These are phyloP conservation scores for Nebria ingens DNA, from an alignment of 1,140 invertebrate genomes.

Conservation along the genomic window DNA sequence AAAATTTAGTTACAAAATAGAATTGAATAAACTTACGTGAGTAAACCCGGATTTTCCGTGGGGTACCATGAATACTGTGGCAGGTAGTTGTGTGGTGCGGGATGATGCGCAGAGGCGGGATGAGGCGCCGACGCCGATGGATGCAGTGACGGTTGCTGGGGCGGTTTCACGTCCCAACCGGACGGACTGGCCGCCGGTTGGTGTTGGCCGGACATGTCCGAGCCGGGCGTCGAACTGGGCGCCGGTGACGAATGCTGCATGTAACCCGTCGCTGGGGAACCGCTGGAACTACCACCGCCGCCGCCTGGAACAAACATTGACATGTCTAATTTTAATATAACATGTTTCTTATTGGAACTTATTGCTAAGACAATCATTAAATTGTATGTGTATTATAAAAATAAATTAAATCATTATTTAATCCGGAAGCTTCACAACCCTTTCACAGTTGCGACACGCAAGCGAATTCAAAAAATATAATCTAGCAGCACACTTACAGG, in stretches of 20 bases:
- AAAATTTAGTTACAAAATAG: too few relatives aligned
- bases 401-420: too few relatives aligned
- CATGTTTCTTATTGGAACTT: too few relatives aligned
- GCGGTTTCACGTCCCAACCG: not conserved
- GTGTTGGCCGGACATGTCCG: slow-evolving; percentile 30
- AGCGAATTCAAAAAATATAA: too few relatives aligned
- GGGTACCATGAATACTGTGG: slow-evolving; percentile 63
- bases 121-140: slow-evolving; percentile 42
- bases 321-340: too few relatives aligned
- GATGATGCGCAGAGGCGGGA: slow-evolving; percentile 33
- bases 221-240: slow-evolving; percentile 33
- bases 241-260: slow-evolving; percentile 34
- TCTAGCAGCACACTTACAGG: too few relatives aligned
- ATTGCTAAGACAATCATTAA: too few relatives aligned
- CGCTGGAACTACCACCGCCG: slow-evolving; percentile 31
- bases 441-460: too few relatives aligned
- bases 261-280: slow-evolving; percentile 30
- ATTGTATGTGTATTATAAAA: too few relatives aligned
- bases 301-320: slow-evolving; percentile 31
- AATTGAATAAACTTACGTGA: slow-evolving; percentile 47
- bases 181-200: not conserved
- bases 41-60: slow-evolving; percentile 54
- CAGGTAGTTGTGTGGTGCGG: slow-evolving; percentile 42
- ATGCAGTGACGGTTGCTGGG: slow-evolving; percentile 27
- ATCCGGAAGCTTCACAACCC: too few relatives aligned